Evolutionary conservation across 1,140 invertebrate species (phyloP).

Genomic region (Aphaenogaster ashmeadi): DNA sequence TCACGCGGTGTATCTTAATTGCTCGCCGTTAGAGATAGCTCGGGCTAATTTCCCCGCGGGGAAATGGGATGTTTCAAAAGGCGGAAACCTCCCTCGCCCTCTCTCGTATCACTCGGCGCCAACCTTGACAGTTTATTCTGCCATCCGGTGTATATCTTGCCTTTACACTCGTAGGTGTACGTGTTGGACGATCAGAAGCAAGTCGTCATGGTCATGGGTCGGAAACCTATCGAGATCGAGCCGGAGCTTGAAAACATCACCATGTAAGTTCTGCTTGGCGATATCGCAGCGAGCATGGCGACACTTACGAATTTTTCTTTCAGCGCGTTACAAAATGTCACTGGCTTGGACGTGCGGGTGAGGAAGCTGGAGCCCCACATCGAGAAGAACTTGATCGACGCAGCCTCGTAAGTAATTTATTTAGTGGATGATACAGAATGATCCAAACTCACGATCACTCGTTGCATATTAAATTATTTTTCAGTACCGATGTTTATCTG

Average conservation of each 20-base stretch:
- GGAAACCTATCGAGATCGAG: slow-evolving; percentile 92
- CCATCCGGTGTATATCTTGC: neutral
- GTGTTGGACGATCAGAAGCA: slow-evolving; percentile 93
- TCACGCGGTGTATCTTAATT: slow-evolving; percentile 57
- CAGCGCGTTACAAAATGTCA: slow-evolving; percentile 90
- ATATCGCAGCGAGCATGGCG: neutral
- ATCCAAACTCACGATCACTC: neutral
- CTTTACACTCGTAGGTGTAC: slow-evolving; percentile 89
- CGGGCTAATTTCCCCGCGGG: slow-evolving; percentile 47
- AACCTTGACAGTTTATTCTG: slow-evolving; percentile 3
- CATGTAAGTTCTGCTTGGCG: slow-evolving; percentile 82
- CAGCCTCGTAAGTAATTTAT: slow-evolving; percentile 90
- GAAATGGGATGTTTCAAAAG: slow-evolving; percentile 33
- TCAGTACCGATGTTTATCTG: slow-evolving; percentile 94
- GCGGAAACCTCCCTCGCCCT: neutral
- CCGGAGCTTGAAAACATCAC: slow-evolving; percentile 91
- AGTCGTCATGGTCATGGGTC: slow-evolving; percentile 92
- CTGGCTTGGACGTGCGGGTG: slow-evolving; percentile 92
- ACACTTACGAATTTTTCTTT: slow-evolving; percentile 50
- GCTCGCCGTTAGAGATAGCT: slow-evolving; percentile 29
- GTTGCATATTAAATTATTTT: slow-evolving; percentile 79
- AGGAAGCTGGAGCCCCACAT: slow-evolving; percentile 92
- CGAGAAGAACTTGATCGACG: slow-evolving; percentile 88
- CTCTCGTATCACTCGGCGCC: slow-evolving; percentile 18
- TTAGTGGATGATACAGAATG: neutral